These are phyloP conservation scores for Aleiodes testaceus DNA, from an alignment of 2,888 invertebrate genomes.

Conservation along the genomic window DNA sequence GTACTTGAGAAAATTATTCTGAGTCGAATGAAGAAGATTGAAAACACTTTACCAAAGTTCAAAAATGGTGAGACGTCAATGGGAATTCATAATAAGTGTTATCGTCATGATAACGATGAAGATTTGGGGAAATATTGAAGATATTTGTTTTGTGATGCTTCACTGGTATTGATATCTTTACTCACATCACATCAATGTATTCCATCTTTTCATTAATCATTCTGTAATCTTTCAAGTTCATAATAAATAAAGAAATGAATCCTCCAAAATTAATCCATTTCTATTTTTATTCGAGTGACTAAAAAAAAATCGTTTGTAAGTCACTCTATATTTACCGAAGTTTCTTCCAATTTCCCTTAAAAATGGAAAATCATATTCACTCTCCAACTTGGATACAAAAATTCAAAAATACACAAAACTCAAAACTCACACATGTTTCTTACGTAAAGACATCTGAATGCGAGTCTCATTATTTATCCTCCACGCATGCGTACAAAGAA, in stretches of 20 bases:
- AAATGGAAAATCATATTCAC: too few relatives aligned
- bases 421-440: conserved; percentile 1
- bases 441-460: neutral
- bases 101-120: neutral
- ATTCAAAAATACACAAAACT: too few relatives aligned
- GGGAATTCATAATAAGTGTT: neutral
- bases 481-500: conserved; percentile 12
- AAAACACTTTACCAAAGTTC: conserved; percentile 6
- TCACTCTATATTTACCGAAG: too few relatives aligned
- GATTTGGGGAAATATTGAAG: neutral
- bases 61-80: neutral
- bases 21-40: neutral
- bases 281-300: too few relatives aligned
- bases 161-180: too few relatives aligned
- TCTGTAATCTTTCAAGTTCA: too few relatives aligned
- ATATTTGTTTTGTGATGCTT: too few relatives aligned
- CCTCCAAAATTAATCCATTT: neutral
- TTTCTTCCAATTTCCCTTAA: too few relatives aligned
- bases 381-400: too few relatives aligned
- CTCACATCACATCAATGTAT: neutral
- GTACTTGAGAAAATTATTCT: conserved; percentile 43
- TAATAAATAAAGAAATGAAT: too few relatives aligned
- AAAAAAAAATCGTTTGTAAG: too few relatives aligned
- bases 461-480: conserved; percentile 19
- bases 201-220: too few relatives aligned